Evolutionary conservation across 2,113 vertebrate species (phyloP).

Genomic region (Corythoichthys haematopterus): DNA sequence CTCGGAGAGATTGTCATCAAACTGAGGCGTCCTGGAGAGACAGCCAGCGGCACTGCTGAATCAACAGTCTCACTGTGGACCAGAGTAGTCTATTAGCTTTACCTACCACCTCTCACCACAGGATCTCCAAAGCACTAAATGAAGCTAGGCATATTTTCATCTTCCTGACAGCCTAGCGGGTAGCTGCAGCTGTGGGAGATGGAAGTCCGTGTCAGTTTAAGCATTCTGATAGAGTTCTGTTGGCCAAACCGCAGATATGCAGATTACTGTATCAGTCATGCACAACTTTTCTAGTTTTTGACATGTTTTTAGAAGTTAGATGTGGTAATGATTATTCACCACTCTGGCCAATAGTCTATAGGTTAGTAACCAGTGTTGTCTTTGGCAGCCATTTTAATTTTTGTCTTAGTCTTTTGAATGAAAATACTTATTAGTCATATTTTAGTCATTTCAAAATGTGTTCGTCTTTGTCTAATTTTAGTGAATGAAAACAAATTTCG

Average conservation of each 20-base stretch:
- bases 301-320: background rate
- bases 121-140: conserved; percentile 65
- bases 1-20: conserved; percentile 57
- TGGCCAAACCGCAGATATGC: conserved; percentile 23
- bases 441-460: no score
- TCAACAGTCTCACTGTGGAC: conserved; percentile 62
- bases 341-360: no score
- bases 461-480: no score
- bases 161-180: conserved; percentile 62
- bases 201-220: conserved; percentile 48
- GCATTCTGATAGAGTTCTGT: conserved; percentile 38
- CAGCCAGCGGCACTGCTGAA: conserved; percentile 61
- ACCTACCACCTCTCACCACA: conserved; percentile 64
- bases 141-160: conserved; percentile 68
- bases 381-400: no score
- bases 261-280: conserved; percentile 34
- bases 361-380: background rate
- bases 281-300: conserved; percentile 3
- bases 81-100: conserved; percentile 67
- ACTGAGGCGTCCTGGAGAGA: conserved; percentile 50
- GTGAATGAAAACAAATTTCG: no score
- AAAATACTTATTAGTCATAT: no score
- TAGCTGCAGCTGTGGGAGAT: conserved; percentile 51
- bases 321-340: background rate
- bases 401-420: no score